These are phyloP conservation scores for Cepphus grylle DNA, from an alignment of 2,113 vertebrate species.

Conservation along the genomic window DNA sequence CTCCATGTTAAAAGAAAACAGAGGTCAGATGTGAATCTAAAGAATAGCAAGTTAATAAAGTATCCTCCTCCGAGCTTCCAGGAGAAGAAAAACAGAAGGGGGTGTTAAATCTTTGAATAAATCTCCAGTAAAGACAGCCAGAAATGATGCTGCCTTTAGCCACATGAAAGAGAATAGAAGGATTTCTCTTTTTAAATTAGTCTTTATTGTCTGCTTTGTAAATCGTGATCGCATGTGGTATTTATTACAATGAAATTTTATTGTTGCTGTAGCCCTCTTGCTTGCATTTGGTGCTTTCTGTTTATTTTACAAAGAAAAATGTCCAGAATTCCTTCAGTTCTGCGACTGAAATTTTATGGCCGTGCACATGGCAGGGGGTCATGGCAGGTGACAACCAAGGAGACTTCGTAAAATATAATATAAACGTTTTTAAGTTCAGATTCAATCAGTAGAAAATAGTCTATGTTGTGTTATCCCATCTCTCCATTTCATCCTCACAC, in stretches of 20 bases:
- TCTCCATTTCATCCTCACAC: neutral
- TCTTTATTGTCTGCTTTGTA: slow-evolving; percentile 38
- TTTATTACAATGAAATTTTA: slow-evolving; percentile 43
- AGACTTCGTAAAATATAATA: neutral
- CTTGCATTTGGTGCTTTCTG: neutral
- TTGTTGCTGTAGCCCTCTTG: neutral
- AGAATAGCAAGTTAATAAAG: slow-evolving; percentile 16
- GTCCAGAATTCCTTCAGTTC: neutral
- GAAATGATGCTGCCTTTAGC: slow-evolving; percentile 27
- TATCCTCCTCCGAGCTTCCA: slow-evolving; percentile 22
- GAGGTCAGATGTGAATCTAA: slow-evolving; percentile 17
- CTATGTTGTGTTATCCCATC: neutral
- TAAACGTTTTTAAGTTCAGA: neutral
- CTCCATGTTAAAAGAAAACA: neutral
- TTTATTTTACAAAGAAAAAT: slow-evolving; percentile 10
- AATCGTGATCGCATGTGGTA: slow-evolving; percentile 47
- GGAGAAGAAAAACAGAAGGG: slow-evolving; percentile 51
- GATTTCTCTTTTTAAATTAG: slow-evolving; percentile 52
- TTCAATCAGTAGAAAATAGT: neutral
- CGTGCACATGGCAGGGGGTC: neutral
- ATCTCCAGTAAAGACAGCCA: slow-evolving; percentile 50
- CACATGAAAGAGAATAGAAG: slow-evolving; percentile 53
- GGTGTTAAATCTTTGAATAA: slow-evolving; percentile 55
- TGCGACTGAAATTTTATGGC: neutral
- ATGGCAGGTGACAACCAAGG: neutral